A percentile compares a stretch with the other conserved stretches of the same genome.
These are phyloP conservation scores for Seira ritae DNA, from an alignment of 2,888 invertebrate genomes.

Conservation along the genomic window DNA sequence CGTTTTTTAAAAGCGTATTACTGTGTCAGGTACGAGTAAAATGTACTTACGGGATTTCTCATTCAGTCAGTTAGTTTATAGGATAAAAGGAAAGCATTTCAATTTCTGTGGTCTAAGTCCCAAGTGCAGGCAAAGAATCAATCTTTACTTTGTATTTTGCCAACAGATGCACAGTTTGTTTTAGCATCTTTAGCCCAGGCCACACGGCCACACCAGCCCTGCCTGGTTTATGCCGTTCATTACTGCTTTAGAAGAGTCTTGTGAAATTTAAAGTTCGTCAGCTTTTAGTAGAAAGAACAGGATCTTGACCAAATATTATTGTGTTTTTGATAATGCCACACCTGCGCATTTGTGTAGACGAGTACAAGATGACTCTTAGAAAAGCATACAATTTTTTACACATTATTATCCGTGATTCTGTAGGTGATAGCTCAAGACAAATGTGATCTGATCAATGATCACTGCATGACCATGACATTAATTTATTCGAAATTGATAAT, in stretches of 20 bases:
- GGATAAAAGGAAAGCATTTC: no score
- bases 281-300: not conserved
- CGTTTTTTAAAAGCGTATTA: slow-evolving; percentile 3
- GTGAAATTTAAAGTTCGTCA: not conserved
- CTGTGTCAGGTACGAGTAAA: slow-evolving; percentile 1
- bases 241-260: not conserved
- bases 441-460: not conserved
- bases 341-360: not conserved
- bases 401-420: no score
- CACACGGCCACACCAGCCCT: no score
- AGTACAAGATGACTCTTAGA: not conserved
- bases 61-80: not conserved
- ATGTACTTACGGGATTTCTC: slow-evolving; percentile 6
- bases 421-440: no score
- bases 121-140: not conserved
- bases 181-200: no score
- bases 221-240: no score
- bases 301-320: no score
- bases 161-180: not conserved
- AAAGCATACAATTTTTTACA: no score
- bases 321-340: not conserved
- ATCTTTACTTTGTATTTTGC: not conserved
- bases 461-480: no score
- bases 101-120: not conserved
- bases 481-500: no score